Base-by-base conservation (phyloP, 2,113 vertebrate genomes). In the Solea senegalensis region DNA sequence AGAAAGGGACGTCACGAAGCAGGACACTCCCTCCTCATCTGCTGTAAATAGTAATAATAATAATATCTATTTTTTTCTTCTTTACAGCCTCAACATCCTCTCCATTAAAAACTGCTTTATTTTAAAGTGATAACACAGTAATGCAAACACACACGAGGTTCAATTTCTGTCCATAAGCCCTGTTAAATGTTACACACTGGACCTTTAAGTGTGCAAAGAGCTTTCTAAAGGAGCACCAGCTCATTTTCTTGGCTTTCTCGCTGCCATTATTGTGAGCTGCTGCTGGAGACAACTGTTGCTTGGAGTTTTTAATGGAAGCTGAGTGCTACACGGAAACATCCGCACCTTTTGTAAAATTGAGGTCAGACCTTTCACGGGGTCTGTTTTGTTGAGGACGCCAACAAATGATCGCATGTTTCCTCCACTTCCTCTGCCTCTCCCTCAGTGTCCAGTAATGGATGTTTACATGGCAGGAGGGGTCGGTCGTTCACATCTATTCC, bases 391-490 rank as follows among this genome's bases (percentile, higher is more conserved):
- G 27, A 51, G 26, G 43, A 67, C 65, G 57, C 45, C 51, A 76
- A 65, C 51, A 39, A 41, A 43, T 50, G 49, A 34, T 6, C 34
- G 5, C 34, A 34, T 34, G 34, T 34, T 34, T 34, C 14, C 54
- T 14, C 66, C 14, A 9, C 9, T 43, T 34, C 0, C 9, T 49
- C 13, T 5, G 13, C 21, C 11, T 11, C 5, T 9, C 34, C 21
- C 21, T 52, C 4, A 13, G 1, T 46, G 41, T 59, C 9, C 78
- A 63, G 63, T 75, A 78, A 75, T 83, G 55, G 74, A 72, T 86
- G 84, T 78, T 83, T 81, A 76, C 84, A 69, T 49, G 64, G 62
- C 40, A 52, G 61, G 40, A 74, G 53, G 73, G 77, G 82, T 50
- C 44, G 70, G 77, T 80, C 65, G 69, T 53, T 74, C 74, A 64